Conservation (phyloP, 1,140 invertebrate genomes). For the Bombyx mori region DNA sequence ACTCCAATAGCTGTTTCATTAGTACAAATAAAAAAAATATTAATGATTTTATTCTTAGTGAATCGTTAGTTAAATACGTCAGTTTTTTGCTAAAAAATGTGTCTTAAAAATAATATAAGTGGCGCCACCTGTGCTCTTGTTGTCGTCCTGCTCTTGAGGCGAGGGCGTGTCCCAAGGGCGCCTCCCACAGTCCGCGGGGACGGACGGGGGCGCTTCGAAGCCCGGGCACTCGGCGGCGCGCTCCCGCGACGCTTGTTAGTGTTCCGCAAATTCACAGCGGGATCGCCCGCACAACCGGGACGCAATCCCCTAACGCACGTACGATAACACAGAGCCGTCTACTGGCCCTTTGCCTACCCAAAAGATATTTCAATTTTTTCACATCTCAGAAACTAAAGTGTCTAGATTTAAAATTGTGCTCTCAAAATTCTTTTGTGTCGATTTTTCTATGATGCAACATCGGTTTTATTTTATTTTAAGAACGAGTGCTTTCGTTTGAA, state of each 20-base stretch:
- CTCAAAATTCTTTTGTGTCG: background rate
- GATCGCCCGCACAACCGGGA: constrained; percentile 65
- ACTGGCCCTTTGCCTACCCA: constrained; percentile 35
- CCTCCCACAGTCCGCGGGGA: constrained; percentile 64
- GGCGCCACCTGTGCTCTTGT: constrained; percentile 54
- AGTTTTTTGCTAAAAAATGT: no score
- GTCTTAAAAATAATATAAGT: constrained; percentile 19
- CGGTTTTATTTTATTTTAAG: no score
- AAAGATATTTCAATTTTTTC: constrained; percentile 3
- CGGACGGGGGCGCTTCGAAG: constrained; percentile 59
- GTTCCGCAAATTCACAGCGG: constrained; percentile 66
- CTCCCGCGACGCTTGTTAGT: constrained; percentile 69
- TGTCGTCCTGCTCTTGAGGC: constrained; percentile 57
- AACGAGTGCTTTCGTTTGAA: constrained; percentile 9
- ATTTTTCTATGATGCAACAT: background rate
- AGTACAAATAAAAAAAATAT: constrained; percentile 12
- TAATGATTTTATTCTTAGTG: constrained; percentile 9
- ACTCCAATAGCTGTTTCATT: constrained; percentile 10
- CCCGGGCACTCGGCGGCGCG: constrained; percentile 59
- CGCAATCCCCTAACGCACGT: constrained; percentile 55
- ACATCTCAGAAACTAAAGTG: background rate
- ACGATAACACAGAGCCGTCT: constrained; percentile 60
- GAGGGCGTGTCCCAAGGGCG: constrained; percentile 66
- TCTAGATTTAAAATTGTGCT: constrained; percentile 1
- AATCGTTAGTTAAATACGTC: background rate